Evolutionary conservation across 30 jellyfish, hydroid and myxozoan genomes (phyloP), one percentile per base, ranked within the genome.

Genomic region (Catostylus mosaicus): DNA sequence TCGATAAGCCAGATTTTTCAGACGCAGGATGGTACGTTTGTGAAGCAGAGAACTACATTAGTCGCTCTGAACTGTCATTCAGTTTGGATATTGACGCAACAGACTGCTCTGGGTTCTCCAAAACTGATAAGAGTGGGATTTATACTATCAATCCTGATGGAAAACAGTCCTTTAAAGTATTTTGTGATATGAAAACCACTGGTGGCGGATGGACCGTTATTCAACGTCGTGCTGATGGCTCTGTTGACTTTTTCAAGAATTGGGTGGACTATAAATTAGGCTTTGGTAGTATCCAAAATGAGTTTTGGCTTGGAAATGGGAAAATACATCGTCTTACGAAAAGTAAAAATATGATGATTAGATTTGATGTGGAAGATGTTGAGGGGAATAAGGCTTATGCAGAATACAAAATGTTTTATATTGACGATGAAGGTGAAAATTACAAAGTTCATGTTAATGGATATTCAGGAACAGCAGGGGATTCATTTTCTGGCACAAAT

Each of bases 401-500:
- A 6, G 67, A 54, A 16, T 72, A 72, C 45, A 37, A 30, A 43
- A 72, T 48, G n/a, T n/a, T n/a, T n/a, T n/a, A n/a, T n/a, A n/a
- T n/a, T n/a, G n/a, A n/a, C n/a, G n/a, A n/a, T n/a, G n/a, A n/a
- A n/a, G n/a, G n/a, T n/a, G n/a, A n/a, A n/a, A n/a, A n/a, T n/a
- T n/a, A n/a, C n/a, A n/a, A n/a, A n/a, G n/a, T n/a, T n/a, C n/a
- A n/a, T n/a, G n/a, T n/a, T n/a, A n/a, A n/a, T n/a, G n/a, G n/a
- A 30, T 72, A 69, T 26, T 33, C 81, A 36, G 81, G 81, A 69
- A 69, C 81, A 23, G 81, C 81, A 19, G 81, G 81, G n/a, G 46
- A 69, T 40, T 35, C 65, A 8, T 69, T 69, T 69, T 35, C 57
- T 14, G 35, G 40, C 20, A 10, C 12, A 19, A 69, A 69, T 35